A percentile compares a stretch with the other conserved stretches of the same genome.
phyloP scores from a whole-genome alignment of 2,888 invertebrate species.

The Lycaena phlaeas region DNA sequence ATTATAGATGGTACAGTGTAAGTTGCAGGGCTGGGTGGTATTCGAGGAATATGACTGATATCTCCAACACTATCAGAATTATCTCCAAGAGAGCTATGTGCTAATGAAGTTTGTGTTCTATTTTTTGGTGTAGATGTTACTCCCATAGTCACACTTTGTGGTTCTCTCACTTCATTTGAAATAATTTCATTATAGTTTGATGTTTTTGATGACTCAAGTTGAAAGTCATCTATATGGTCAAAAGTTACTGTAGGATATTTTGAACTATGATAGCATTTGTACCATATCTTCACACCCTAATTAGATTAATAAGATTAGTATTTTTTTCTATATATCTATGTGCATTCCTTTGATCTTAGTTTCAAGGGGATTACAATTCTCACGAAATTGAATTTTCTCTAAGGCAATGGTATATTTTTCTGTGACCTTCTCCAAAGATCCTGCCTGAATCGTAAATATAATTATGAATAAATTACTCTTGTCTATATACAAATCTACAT shows the following conservation, averaged over 20 bases:
- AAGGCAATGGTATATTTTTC: slow-evolving; percentile 42
- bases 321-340: slow-evolving; percentile 16
- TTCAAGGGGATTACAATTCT: slow-evolving; percentile 34
- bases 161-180: slow-evolving; percentile 15
- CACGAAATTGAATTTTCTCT: slow-evolving; percentile 51
- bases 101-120: background rate
- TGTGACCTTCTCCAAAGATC: slow-evolving; percentile 33
- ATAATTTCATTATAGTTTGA: slow-evolving; percentile 16
- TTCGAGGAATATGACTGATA: slow-evolving; percentile 51
- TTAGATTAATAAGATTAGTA: slow-evolving; percentile 6
- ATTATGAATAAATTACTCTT: slow-evolving; percentile 1
- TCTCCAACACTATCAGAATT: slow-evolving; percentile 42
- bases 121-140: slow-evolving; percentile 7
- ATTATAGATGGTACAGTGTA: slow-evolving; percentile 43
- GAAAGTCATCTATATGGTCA: slow-evolving; percentile 45
- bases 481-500: background rate
- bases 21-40: slow-evolving; percentile 45
- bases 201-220: slow-evolving; percentile 17
- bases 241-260: slow-evolving; percentile 52
- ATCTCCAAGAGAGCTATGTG: background rate
- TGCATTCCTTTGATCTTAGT: slow-evolving; percentile 30
- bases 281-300: slow-evolving; percentile 56
- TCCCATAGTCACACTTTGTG: slow-evolving; percentile 8
- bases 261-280: slow-evolving; percentile 57
- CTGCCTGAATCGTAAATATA: slow-evolving; percentile 32